phyloP scores from a whole-genome alignment of 1,140 invertebrate species.

The Drosophila takahashii region DNA sequence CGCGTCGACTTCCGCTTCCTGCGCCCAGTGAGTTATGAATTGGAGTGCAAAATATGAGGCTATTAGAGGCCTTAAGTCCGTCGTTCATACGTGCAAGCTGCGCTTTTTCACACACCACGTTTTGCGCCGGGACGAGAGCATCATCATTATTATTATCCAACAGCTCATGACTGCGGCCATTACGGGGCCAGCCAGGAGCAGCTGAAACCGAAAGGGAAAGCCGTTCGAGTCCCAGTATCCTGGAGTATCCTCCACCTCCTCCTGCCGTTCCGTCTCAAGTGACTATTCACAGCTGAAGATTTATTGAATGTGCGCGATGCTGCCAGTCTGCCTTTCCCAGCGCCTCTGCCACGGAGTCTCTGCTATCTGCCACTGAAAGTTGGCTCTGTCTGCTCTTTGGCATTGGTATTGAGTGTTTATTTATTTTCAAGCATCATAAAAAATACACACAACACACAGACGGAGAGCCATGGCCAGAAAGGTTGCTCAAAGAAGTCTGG shows the following conservation, averaged over 20 bases:
- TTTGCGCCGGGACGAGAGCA: conserved; percentile 20
- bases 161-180: conserved; percentile 70
- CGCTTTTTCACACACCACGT: conserved; percentile 74
- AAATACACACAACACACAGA: conserved; percentile 57
- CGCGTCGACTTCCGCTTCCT: conserved; percentile 8
- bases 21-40: conserved; percentile 55
- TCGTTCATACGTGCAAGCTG: conserved; percentile 68
- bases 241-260: conserved; percentile 19
- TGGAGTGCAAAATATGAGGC: conserved; percentile 64
- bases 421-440: conserved; percentile 82
- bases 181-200: conserved; percentile 44
- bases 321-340: conserved; percentile 33
- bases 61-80: conserved; percentile 64
- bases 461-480: conserved; percentile 21
- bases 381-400: conserved; percentile 72
- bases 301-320: conserved; percentile 77
- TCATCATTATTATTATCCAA: conserved; percentile 60
- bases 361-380: conserved; percentile 58
- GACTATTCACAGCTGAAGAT: conserved; percentile 78
- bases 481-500: conserved; percentile 15
- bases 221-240: conserved; percentile 41
- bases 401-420: conserved; percentile 80
- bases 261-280: conserved; percentile 60
- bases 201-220: conserved; percentile 70
- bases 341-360: conserved; percentile 12